Conservation (phyloP, 2,113 vertebrate species). For the Nestor notabilis region DNA sequence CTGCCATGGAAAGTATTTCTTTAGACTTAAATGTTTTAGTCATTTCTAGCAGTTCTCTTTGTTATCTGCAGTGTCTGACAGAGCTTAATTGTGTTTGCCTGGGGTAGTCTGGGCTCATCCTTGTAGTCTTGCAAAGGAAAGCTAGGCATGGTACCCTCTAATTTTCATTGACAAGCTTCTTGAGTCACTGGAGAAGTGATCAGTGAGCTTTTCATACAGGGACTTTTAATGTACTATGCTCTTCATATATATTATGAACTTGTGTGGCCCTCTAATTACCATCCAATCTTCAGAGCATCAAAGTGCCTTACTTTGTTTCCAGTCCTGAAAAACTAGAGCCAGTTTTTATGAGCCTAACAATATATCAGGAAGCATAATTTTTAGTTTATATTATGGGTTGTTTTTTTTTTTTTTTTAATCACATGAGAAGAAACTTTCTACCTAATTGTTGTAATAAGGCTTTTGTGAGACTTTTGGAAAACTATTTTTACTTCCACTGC, state of each 20-base stretch:
- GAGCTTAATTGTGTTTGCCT: background rate
- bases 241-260: background rate
- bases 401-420: constrained; percentile 9
- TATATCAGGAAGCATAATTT: background rate
- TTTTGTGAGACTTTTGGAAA: constrained; percentile 22
- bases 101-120: background rate
- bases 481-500: background rate
- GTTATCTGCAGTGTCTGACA: background rate
- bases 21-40: background rate
- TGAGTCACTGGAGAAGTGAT: background rate
- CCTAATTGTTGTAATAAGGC: constrained; percentile 8
- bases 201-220: background rate
- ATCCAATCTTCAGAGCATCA: background rate
- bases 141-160: background rate
- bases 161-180: background rate
- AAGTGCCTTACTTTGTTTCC: constrained; percentile 4
- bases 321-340: background rate
- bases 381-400: background rate
- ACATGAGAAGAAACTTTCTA: background rate
- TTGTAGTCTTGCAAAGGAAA: background rate
- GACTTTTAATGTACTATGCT: background rate
- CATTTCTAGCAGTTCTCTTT: background rate
- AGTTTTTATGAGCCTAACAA: background rate
- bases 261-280: constrained; percentile 45
- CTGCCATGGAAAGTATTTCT: background rate